Evolutionary conservation across 1,140 invertebrate genomes (phyloP), one percentile per base, ranked within the genome.

Genomic region (Triops cancriformis): DNA sequence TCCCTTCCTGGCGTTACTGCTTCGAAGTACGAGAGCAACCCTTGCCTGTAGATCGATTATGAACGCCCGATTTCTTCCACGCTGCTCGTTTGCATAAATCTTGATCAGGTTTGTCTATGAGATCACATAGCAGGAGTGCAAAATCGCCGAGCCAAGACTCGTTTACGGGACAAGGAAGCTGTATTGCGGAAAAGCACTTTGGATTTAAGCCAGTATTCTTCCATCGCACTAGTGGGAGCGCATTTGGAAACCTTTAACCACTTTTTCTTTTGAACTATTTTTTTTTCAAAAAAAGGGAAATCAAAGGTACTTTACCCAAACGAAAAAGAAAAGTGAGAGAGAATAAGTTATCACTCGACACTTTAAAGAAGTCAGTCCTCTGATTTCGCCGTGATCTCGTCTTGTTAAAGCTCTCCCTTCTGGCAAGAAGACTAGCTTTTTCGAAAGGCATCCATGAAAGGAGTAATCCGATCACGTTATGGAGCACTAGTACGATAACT

Each of bases 141-240:
- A 64, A 64, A 64, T 64, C 5, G 23, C 51, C 51, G 51, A 64
- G 51, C 51, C 23, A 37, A 23, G 51, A 64, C 51, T 64, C 51
- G 51, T 64, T 18, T 64, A 37, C 51, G 51, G 51, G 51, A 23
- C 3, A 3, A 23, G 23, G 23, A 64, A 64, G 51, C 23, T 64
- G 23, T 23, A 7, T 64, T 11, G 23, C 14, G 23, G 23, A 64
- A 64, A 64, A 64, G 23, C 18, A 12, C 51, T 7, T 64, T 64
- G 51, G 51, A 64, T 64, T 64, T 64, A 64, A 64, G 51, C 51
- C 51, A 64, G 51, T 2, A 64, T 64, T 23, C 51, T 64, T 64
- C 18, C 51, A 9, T 23, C 51, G 5, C 23, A 64, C 51, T 64
- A 23, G 9, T 4, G 18, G 5, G 51, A 14, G 18, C 6, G 51